phyloP scores from a whole-genome alignment of 2,113 vertebrate genomes.

The Urocynchramus pylzowi region DNA sequence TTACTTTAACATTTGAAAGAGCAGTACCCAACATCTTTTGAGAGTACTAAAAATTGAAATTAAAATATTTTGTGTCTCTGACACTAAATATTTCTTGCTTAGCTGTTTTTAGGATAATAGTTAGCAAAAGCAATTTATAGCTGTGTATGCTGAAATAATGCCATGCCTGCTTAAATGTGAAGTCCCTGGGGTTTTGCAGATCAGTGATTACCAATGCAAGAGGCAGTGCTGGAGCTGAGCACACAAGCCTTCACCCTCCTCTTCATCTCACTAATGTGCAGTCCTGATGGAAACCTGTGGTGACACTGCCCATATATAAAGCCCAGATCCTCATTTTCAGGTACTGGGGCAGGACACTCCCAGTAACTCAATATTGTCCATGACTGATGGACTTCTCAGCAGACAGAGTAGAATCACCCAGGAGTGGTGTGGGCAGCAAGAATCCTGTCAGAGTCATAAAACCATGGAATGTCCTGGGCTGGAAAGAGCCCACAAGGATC shows the following conservation, averaged over 20 bases:
- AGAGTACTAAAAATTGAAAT: background rate
- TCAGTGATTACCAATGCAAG: background rate
- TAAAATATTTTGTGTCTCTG: background rate
- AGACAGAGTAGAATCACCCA: background rate
- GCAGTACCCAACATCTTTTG: background rate
- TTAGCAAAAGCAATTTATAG: background rate
- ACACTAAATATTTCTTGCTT: background rate
- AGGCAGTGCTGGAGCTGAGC: background rate
- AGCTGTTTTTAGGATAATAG: background rate
- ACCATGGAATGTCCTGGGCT: background rate
- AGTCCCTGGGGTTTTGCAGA: background rate
- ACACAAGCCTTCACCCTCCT: background rate
- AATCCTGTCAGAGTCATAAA: background rate
- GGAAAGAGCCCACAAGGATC: background rate
- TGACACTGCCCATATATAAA: background rate
- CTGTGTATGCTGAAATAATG: background rate
- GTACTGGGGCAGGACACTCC: accelerated
- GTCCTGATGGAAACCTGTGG: background rate
- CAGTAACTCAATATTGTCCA: background rate
- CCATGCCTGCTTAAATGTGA: background rate
- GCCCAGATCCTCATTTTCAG: background rate
- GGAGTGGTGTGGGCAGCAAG: background rate
- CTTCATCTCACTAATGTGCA: background rate
- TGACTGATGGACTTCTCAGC: background rate
- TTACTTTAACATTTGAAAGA: background rate